Evolutionary conservation across 2,797 vertebrate genomes (phyloP).

Genomic region (Cephalopachus bancanus): DNA sequence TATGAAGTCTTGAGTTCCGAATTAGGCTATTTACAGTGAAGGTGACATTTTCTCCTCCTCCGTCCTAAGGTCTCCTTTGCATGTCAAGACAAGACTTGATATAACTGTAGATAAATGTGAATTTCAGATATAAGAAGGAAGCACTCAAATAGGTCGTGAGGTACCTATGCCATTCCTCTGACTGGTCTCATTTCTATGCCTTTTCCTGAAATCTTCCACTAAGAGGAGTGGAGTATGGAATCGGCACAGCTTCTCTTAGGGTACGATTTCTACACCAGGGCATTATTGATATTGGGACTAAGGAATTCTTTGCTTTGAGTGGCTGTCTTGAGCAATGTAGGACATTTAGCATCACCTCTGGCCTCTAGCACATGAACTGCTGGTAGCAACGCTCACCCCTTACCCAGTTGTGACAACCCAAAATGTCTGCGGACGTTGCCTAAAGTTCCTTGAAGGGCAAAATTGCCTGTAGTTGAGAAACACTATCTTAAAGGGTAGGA

Average conservation of each 20-base stretch:
- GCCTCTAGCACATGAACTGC: background rate
- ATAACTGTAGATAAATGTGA: background rate
- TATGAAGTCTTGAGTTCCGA: background rate
- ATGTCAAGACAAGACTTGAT: background rate
- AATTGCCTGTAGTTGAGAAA: background rate
- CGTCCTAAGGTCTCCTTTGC: background rate
- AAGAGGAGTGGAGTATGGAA: background rate
- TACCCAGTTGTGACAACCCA: background rate
- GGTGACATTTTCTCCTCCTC: background rate
- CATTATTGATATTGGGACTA: too few relatives aligned
- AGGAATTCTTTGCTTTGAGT: background rate
- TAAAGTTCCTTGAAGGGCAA: background rate
- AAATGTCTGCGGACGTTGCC: background rate
- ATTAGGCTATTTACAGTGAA: background rate
- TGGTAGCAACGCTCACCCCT: background rate
- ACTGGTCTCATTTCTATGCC: background rate
- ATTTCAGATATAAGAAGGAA: background rate
- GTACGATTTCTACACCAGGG: background rate
- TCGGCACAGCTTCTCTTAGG: background rate
- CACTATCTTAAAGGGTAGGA: background rate
- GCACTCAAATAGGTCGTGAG: background rate
- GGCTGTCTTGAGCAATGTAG: background rate
- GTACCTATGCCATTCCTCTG: background rate
- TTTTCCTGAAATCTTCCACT: background rate
- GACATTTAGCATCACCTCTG: background rate